Evolutionary conservation across 2,888 invertebrate species (phyloP).

Genomic region (Ectemnius continuus): DNA sequence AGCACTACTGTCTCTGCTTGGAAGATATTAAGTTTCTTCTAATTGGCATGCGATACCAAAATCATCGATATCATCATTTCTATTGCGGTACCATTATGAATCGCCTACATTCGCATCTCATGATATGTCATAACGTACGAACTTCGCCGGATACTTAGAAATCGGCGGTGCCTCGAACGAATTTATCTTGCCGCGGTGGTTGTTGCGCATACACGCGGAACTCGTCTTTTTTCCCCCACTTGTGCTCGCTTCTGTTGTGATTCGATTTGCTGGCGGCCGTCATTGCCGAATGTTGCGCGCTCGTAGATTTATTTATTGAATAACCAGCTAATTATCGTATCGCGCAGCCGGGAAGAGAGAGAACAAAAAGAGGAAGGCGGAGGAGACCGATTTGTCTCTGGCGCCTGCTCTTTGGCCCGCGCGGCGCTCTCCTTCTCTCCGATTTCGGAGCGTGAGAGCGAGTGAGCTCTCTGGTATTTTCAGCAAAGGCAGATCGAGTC

Average conservation of each 20-base stretch:
- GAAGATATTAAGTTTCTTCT: constrained; percentile 75
- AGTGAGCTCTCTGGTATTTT: constrained; percentile 1
- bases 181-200: constrained; percentile 37
- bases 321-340: constrained; percentile 16
- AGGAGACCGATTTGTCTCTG: constrained; percentile 20
- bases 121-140: constrained; percentile 60
- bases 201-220: background rate
- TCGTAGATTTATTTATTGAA: constrained; percentile 4
- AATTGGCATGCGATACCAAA: constrained; percentile 76
- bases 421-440: constrained; percentile 10
- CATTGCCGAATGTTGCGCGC: background rate
- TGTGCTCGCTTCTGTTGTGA: background rate
- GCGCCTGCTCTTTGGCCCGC: constrained; percentile 23
- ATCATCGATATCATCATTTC: constrained; percentile 63
- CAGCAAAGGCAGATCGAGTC: constrained; percentile 20
- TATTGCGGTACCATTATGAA: constrained; percentile 63
- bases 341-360: background rate
- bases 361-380: constrained; percentile 9
- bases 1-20: constrained; percentile 76
- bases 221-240: background rate
- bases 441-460: background rate
- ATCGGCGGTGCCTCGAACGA: constrained; percentile 41
- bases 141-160: constrained; percentile 38
- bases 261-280: background rate
- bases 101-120: constrained; percentile 73